Base-by-base conservation (phyloP, 2,888 invertebrate species). In the Pimpla rufipes region DNA sequence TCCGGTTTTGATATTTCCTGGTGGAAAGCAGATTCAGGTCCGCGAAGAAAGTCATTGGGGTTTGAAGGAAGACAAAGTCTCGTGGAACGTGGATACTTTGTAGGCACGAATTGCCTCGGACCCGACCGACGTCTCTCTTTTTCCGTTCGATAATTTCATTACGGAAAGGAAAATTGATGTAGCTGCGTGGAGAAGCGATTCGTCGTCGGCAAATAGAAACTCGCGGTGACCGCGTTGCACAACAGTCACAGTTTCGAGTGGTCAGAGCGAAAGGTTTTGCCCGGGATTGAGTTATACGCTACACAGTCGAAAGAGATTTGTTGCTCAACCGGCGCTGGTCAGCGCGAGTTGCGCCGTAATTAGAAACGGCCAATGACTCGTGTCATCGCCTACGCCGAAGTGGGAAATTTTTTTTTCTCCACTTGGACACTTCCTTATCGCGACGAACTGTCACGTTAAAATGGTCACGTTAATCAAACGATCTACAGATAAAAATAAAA, bases 191-290 rank as follows among this genome's bases (percentile, higher is more conserved):
- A 16, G 68, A 73, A 76, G 62, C 68, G 52, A 45, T 73, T 59
- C 37, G 62, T 62, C 62, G 59, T 47, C 71, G 57, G 18, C 40
- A 66, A 73, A 62, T 83, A 66, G 83, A 79, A 79, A 83, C 57
- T 83, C 71, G 59, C 71, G 52, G 66, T 62, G 59, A 57, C 55
- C 73, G 81, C 52, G 50, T 79, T 83, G 71, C 76, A 68, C 79
- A 83, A 83, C 59, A 23, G n/a, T 81, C 10, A 29, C 5, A 67
- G 59, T 83, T 73, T 67, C 10, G 45, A 68, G 45, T 21, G 76
- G 67, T 77, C 71, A 73, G 73, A 83, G 80, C 77, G 77, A 83
- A 83, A 77, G 83, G 83, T 81, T 77, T 74, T 50, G 62, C 68
- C 80, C 45, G 42, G 45, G 21, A 71, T 80, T 68, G 62, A 83